A percentile compares a stretch with the other conserved stretches of the same genome.
Conservation (phyloP, 1,140 invertebrate genomes). For the Pseudomyrmex cubaensis region DNA sequence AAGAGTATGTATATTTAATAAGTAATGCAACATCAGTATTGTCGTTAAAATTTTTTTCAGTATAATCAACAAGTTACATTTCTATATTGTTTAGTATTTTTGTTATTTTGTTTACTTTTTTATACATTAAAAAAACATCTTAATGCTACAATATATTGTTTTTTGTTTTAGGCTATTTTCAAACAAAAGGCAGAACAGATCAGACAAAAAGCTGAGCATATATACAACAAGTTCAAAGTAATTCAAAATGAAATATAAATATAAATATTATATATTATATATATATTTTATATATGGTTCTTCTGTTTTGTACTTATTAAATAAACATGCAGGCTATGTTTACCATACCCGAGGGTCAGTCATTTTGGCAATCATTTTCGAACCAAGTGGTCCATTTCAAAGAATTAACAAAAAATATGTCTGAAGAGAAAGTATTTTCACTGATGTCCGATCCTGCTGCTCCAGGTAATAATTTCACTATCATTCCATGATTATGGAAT, state of each 20-base stretch:
- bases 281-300: not conserved
- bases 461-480: slow-evolving; percentile 75
- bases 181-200: slow-evolving; percentile 89
- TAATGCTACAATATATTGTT: not conserved
- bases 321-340: slow-evolving; percentile 82
- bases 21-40: too few species aligned
- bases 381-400: slow-evolving; percentile 87
- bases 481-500: not conserved
- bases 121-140: too few species aligned
- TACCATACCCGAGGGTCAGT: slow-evolving; percentile 82
- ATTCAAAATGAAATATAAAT: slow-evolving; percentile 40
- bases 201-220: slow-evolving; percentile 87
- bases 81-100: not conserved
- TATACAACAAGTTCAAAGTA: slow-evolving; percentile 89
- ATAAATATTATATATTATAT: slow-evolving; percentile 29
- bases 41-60: too few species aligned
- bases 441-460: slow-evolving; percentile 83
- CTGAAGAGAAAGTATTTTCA: slow-evolving; percentile 85
- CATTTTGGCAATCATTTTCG: slow-evolving; percentile 87
- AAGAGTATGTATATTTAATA: too few species aligned
- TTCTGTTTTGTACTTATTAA: slow-evolving; percentile 60
- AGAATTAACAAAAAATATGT: slow-evolving; percentile 86
- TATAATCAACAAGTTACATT: too few species aligned
- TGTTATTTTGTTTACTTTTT: not conserved
- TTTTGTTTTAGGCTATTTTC: slow-evolving; percentile 84